Percentiles rank a stretch among this genome's conserved stretches.
These are phyloP conservation scores for Drosophila maculinotata DNA, from an alignment of 2,888 invertebrate genomes.

Conservation along the genomic window DNA sequence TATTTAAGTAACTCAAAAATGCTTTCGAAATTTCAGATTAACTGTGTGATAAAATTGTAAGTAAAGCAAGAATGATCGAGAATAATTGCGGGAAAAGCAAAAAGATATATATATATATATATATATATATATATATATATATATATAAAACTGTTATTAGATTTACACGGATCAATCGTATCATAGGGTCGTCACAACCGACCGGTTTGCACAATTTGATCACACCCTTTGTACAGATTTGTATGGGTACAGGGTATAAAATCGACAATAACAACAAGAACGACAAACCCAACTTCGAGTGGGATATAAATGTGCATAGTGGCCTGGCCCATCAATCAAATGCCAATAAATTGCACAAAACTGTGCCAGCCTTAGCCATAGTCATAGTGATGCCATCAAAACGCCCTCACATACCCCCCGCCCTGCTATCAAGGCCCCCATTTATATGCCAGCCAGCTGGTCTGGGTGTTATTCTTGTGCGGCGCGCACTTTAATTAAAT, in stretches of 20 bases:
- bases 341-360: conserved; percentile 38
- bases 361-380: conserved; percentile 3
- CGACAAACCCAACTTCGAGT: neutral
- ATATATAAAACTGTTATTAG: too few relatives aligned
- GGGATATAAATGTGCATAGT: conserved; percentile 11
- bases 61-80: too few relatives aligned
- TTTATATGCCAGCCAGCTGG: neutral
- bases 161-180: too few relatives aligned
- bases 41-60: too few relatives aligned
- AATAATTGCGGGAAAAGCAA: too few relatives aligned
- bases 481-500: conserved; percentile 50
- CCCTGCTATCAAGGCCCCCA: neutral
- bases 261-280: neutral
- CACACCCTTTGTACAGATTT: neutral
- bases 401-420: neutral
- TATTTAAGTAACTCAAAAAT: too few relatives aligned
- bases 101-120: too few relatives aligned
- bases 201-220: neutral
- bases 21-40: too few relatives aligned
- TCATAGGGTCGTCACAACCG: too few relatives aligned
- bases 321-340: conserved; percentile 47
- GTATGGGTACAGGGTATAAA: conserved; percentile 21
- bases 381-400: conserved; percentile 30
- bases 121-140: too few relatives aligned
- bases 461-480: conserved; percentile 32